Evolutionary conservation across 2,113 vertebrate species (phyloP), one percentile per base, ranked within the genome.

Genomic region (Platichthys stellatus): DNA sequence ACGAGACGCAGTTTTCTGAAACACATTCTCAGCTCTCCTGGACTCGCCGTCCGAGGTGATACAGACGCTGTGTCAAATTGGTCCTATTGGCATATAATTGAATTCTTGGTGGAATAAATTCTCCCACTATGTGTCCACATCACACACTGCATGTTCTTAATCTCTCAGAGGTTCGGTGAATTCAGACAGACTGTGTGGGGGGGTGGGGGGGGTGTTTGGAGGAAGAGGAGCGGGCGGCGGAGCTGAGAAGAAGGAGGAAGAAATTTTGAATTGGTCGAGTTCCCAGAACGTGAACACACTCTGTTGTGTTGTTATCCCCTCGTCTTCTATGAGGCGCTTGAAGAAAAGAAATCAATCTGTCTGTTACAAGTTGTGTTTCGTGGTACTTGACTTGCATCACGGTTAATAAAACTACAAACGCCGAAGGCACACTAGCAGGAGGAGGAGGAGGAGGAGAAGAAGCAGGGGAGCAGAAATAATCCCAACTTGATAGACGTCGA

Each of bases 341-440:
- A 26, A 26, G 2, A 26, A 26, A 26, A 26, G 35, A 74, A 82
- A 79, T 72, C 53, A 64, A 71, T 82, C 10, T 70, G 49, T 57
- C 51, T 65, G 47, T 40, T 72, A 45, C 45, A 75, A 56, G 60
- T 68, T 66, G 49, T 82, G 63, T 79, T 81, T 21, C 14, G 61
- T 26, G 57, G 69, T 38, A 28, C 72, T 76, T 82, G 77, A 81
- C 83, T 64, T 72, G 63, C 54, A 77, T 74, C 65, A 56, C 67
- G 54, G 76, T 71, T 65, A 80, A 72, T 76, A 78, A 65, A 80
- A 40, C 23, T 1, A 21, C 62, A 72, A 66, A 66, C 31, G 54
- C 57, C 64, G n/a, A 56, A 76, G 59, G 28, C 43, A 20, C 0
- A 40, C 65, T 24, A 47, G 23, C 21, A 31, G 28, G 28, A 31